phyloP scores from a whole-genome alignment of 2,113 vertebrate genomes.

The Ptyas mucosa region DNA sequence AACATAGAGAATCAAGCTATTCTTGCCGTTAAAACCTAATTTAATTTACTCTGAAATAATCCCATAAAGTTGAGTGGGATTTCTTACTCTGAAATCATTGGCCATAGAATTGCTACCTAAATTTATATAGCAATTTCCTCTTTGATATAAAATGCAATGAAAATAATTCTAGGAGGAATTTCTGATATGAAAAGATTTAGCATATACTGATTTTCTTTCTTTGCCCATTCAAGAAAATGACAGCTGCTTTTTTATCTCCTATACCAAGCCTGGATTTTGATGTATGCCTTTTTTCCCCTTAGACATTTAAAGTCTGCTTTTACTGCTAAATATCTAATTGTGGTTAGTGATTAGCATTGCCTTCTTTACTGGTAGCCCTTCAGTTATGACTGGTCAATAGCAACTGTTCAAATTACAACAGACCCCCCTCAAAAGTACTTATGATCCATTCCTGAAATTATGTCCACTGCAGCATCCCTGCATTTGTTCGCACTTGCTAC shows the following conservation, averaged over 20 bases:
- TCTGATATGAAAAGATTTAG: neutral
- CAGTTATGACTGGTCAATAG: neutral
- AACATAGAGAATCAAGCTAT: neutral
- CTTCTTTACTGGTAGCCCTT: neutral
- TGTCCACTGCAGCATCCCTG: neutral
- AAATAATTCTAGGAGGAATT: neutral
- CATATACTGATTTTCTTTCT: neutral
- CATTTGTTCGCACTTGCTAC: neutral
- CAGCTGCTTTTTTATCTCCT: neutral
- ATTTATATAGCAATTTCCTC: neutral
- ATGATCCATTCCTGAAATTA: neutral
- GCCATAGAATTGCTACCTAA: neutral
- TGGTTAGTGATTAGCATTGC: neutral
- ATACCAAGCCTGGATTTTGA: neutral
- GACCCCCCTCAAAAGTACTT: neutral
- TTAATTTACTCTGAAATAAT: neutral
- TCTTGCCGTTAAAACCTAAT: neutral
- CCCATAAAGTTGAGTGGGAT: neutral
- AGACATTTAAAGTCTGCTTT: neutral
- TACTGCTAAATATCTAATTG: neutral
- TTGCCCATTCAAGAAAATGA: neutral
- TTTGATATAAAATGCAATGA: neutral
- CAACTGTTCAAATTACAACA: neutral
- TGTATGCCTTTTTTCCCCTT: neutral
- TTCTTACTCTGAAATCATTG: neutral